These are phyloP conservation scores for Drosophila persimilis DNA, from an alignment of 1,140 invertebrate species.

Conservation along the genomic window DNA sequence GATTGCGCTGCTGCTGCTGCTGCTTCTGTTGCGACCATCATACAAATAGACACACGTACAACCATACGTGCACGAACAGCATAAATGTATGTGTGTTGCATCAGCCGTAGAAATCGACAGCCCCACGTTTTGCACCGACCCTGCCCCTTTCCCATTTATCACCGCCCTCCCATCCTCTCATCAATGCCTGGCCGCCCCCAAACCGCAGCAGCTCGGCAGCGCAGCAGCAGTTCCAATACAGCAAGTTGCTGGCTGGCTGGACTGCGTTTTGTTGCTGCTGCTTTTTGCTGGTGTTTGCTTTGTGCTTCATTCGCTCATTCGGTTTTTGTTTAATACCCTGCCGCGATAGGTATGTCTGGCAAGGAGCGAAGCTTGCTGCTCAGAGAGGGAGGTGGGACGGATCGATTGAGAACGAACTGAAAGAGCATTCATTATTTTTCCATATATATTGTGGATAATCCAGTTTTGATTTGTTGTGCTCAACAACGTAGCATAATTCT, in stretches of 20 bases:
- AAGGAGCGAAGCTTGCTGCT: constrained; percentile 6
- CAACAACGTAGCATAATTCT: no score
- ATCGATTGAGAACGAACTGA: not conserved
- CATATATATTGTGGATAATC: no score
- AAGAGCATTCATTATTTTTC: no score
- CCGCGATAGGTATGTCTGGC: not conserved
- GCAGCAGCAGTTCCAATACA: constrained; percentile 57
- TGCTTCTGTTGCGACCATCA: constrained; percentile 29
- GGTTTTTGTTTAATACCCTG: constrained; percentile 41
- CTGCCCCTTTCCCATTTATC: constrained; percentile 43
- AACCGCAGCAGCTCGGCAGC: constrained; percentile 16
- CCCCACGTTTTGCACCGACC: constrained; percentile 66
- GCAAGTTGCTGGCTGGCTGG: constrained; percentile 50
- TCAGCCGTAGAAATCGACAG: constrained; percentile 78
- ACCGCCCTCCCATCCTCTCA: constrained; percentile 1
- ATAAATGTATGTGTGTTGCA: constrained; percentile 66
- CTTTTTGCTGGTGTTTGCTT: constrained; percentile 18
- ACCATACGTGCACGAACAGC: constrained; percentile 1
- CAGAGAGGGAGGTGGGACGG: not conserved
- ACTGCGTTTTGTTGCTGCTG: constrained; percentile 52
- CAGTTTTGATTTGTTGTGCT: no score
- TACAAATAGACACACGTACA: constrained; percentile 17
- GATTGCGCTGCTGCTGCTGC: constrained; percentile 52
- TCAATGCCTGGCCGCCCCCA: constrained; percentile 33
- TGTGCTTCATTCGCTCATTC: constrained; percentile 33